These are phyloP conservation scores for Oeneis ivallda DNA, from an alignment of 2,888 invertebrate species.

Conservation along the genomic window DNA sequence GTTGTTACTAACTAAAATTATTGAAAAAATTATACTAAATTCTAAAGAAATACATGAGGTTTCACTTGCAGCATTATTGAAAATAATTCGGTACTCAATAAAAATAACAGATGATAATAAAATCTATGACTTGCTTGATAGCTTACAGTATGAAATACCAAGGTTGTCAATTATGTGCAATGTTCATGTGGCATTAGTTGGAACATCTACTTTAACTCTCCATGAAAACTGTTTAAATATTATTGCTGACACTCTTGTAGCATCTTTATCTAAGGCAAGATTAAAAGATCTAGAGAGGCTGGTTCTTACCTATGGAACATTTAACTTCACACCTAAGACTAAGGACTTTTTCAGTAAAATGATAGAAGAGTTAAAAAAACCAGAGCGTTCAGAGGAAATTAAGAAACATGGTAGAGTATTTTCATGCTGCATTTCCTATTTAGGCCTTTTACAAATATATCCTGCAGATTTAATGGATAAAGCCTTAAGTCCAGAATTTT, in stretches of 20 bases:
- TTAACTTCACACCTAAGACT: constrained; percentile 80
- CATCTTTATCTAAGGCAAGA: constrained; percentile 74
- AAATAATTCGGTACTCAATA: constrained; percentile 83
- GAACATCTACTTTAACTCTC: constrained; percentile 72
- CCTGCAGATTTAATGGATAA: constrained; percentile 82
- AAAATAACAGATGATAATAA: constrained; percentile 65
- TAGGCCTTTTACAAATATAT: constrained; percentile 80
- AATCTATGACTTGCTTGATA: constrained; percentile 78
- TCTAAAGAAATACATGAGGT: constrained; percentile 83
- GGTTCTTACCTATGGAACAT: constrained; percentile 82
- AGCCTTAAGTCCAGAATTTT: constrained; percentile 81
- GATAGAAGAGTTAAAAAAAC: constrained; percentile 75
- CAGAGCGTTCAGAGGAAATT: constrained; percentile 80
- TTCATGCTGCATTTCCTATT: constrained; percentile 82
- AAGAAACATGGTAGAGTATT: constrained; percentile 81
- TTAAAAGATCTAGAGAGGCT: constrained; percentile 90
- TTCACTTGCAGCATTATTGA: constrained; percentile 84
- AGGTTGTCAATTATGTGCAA: constrained; percentile 83
- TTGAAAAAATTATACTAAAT: constrained; percentile 75
- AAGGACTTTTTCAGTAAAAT: constrained; percentile 62
- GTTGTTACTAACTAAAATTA: constrained; percentile 73
- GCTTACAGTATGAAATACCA: constrained; percentile 78
- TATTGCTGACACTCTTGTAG: constrained; percentile 77
- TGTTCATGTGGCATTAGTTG: constrained; percentile 84
- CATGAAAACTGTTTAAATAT: constrained; percentile 61